A percentile compares a stretch with the other conserved stretches of the same genome.
These are phyloP conservation scores for Cherax quadricarinatus DNA, from an alignment of 1,140 invertebrate genomes.

Conservation along the genomic window DNA sequence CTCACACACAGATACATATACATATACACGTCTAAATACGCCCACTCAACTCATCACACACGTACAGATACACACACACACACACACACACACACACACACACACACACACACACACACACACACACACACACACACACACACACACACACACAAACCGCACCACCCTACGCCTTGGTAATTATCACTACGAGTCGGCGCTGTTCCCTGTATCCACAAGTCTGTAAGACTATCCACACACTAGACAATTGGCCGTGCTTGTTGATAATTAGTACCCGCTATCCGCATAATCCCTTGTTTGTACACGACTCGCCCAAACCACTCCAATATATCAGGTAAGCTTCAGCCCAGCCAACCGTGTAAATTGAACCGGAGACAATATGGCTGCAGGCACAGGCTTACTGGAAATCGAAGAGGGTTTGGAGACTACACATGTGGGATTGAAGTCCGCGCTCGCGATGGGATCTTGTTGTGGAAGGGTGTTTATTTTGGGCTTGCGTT, in stretches of 20 bases:
- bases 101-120: conserved; percentile 31
- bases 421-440: conserved; percentile 28
- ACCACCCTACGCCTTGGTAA: conserved; percentile 15
- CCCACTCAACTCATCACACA: no score
- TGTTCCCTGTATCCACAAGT: conserved; percentile 45
- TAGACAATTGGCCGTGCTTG: conserved; percentile 56
- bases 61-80: background rate
- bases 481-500: background rate
- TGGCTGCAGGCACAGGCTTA: conserved; percentile 51
- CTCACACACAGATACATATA: no score
- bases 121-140: conserved; percentile 3
- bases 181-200: conserved; percentile 14
- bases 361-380: conserved; percentile 69
- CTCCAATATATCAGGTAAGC: conserved; percentile 65
- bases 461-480: conserved; percentile 2
- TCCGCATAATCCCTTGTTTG: conserved; percentile 66
- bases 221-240: conserved; percentile 45
- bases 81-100: background rate
- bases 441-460: conserved; percentile 6
- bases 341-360: conserved; percentile 49
- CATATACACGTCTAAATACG: no score
- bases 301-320: conserved; percentile 61
- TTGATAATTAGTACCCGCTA: conserved; percentile 64
- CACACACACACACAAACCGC: conserved; percentile 17
- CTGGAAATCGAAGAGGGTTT: conserved; percentile 40